phyloP scores from a whole-genome alignment of 1,140 invertebrate genomes.

The Plodia interpunctella region DNA sequence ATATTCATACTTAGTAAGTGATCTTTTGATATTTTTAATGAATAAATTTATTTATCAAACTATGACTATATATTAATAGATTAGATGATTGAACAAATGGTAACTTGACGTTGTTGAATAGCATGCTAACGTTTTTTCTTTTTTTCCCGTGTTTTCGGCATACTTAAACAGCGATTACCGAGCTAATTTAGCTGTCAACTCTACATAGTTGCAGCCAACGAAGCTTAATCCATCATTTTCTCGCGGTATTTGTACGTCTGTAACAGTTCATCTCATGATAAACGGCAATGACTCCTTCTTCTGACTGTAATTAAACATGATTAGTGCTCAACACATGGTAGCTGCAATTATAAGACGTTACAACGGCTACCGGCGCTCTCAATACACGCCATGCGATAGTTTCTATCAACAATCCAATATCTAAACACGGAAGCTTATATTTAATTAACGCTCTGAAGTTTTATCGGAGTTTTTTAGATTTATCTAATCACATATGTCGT shows the following conservation, averaged over 20 bases:
- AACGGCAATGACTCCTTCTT: conserved; percentile 68
- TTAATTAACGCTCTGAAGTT: conserved; percentile 31
- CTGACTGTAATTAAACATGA: conserved; percentile 70
- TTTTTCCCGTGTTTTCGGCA: no score
- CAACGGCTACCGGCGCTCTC: conserved; percentile 49
- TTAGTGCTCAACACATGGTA: conserved; percentile 71
- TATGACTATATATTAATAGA: no score
- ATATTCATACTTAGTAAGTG: no score
- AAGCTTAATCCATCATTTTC: conserved; percentile 44
- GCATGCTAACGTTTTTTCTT: no score
- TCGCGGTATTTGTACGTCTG: conserved; percentile 52
- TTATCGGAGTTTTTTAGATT: conserved; percentile 21
- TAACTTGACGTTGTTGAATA: no score
- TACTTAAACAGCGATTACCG: neutral
- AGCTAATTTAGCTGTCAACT: conserved; percentile 1
- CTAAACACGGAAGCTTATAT: conserved; percentile 54
- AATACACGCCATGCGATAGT: conserved; percentile 62
- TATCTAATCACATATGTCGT: neutral
- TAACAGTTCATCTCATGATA: conserved; percentile 75
- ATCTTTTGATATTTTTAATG: no score
- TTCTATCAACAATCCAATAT: conserved; percentile 60
- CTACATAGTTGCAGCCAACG: conserved; percentile 22
- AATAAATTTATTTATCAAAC: no score
- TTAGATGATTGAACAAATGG: no score
- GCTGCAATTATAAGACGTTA: conserved; percentile 66